Evolutionary conservation across 1,140 invertebrate species (phyloP).

Genomic region (Hyles euphorbiae): DNA sequence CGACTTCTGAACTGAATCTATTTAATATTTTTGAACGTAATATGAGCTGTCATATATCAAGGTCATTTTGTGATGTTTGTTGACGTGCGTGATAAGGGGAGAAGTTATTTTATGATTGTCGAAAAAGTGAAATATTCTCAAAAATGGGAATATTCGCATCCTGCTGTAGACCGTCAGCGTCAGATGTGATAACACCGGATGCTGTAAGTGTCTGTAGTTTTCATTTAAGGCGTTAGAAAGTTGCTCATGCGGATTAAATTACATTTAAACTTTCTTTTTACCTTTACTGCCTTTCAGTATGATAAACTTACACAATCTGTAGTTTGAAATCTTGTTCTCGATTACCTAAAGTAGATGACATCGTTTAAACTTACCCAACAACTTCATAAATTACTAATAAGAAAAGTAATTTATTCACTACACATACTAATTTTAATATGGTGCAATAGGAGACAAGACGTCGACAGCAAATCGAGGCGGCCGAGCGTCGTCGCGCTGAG

Average conservation of each 20-base stretch:
- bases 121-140: slow-evolving; percentile 6
- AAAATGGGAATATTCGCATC: slow-evolving; percentile 69
- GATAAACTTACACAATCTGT: too few species aligned
- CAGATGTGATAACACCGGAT: slow-evolving; percentile 64
- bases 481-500: slow-evolving; percentile 74
- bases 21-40: slow-evolving; percentile 6
- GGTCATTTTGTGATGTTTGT: neutral
- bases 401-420: too few species aligned
- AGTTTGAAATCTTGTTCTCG: too few species aligned
- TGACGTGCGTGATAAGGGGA: slow-evolving; percentile 9
- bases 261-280: neutral
- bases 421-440: slow-evolving; percentile 3
- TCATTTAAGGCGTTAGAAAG: too few species aligned
- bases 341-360: too few species aligned
- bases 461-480: slow-evolving; percentile 77
- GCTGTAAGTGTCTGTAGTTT: slow-evolving; percentile 49
- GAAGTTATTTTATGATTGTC: too few species aligned
- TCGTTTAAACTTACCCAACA: too few species aligned
- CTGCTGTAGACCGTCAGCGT: slow-evolving; percentile 66
- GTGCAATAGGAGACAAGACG: slow-evolving; percentile 74
- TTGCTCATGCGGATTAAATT: too few species aligned
- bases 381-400: too few species aligned
- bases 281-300: neutral
- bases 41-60: slow-evolving; percentile 2
- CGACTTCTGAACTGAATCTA: slow-evolving; percentile 5